Evolutionary conservation across 2,888 invertebrate genomes (phyloP).

Genomic region (Lagria hirta): DNA sequence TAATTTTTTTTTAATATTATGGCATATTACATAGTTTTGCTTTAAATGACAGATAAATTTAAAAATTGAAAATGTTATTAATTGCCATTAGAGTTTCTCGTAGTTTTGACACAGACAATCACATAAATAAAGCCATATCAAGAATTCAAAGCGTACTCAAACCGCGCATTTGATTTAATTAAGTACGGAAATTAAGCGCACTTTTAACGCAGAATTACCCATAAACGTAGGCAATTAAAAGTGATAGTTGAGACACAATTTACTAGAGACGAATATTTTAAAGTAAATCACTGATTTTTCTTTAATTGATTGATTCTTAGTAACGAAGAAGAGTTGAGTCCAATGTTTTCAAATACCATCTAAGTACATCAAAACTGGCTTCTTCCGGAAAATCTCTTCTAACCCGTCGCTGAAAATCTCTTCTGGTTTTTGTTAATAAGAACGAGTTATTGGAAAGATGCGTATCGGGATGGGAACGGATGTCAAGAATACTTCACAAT

Average conservation of each 20-base stretch:
- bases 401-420: constrained; percentile 23
- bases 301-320: constrained; percentile 17
- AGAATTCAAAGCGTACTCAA: constrained; percentile 8
- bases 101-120: too few species aligned
- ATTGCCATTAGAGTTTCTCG: too few species aligned
- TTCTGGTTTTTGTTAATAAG: constrained; percentile 29
- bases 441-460: constrained; percentile 38
- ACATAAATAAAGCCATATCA: constrained; percentile 3
- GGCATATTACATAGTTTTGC: too few species aligned
- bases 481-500: constrained; percentile 44
- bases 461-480: constrained; percentile 45
- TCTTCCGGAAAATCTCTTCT: constrained; percentile 12
- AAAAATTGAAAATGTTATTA: too few species aligned
- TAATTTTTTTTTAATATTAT: too few species aligned
- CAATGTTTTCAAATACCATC: too few species aligned
- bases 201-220: constrained; percentile 13
- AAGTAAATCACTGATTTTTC: constrained; percentile 23
- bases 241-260: constrained; percentile 18
- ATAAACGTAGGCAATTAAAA: constrained; percentile 22
- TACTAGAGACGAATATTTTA: constrained; percentile 21
- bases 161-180: constrained; percentile 13
- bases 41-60: too few species aligned
- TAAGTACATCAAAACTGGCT: neutral
- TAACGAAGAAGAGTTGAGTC: constrained; percentile 7
- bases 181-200: constrained; percentile 17